Evolutionary conservation across 2,888 invertebrate genomes (phyloP).

Genomic region (Drosophila gaucha): DNA sequence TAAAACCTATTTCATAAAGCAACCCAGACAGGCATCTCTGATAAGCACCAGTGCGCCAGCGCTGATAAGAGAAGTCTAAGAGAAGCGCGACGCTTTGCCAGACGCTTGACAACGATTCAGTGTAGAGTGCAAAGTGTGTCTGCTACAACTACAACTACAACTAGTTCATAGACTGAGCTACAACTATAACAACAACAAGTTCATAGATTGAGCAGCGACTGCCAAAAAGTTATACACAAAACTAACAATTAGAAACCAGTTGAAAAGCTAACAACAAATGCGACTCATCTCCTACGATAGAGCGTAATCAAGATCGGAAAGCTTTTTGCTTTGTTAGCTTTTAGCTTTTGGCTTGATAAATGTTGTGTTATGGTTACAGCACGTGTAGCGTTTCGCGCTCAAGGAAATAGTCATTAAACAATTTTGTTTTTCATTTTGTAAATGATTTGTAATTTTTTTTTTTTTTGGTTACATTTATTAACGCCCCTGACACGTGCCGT

Average conservation of each 20-base stretch:
- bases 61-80: slow-evolving; percentile 30
- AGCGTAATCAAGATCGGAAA: slow-evolving; percentile 28
- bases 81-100: slow-evolving; percentile 41
- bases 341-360: slow-evolving; percentile 20
- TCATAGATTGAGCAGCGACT: not conserved
- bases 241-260: slow-evolving; percentile 31
- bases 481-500: slow-evolving; percentile 19
- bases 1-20: slow-evolving; percentile 27
- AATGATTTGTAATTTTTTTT: slow-evolving; percentile 20
- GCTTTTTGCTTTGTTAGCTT: slow-evolving; percentile 40
- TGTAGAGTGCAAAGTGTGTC: slow-evolving; percentile 6
- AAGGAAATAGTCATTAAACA: slow-evolving; percentile 29
- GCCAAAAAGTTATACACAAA: slow-evolving; percentile 4
- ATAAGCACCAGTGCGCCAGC: slow-evolving; percentile 17
- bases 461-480: slow-evolving; percentile 22
- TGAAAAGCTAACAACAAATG: slow-evolving; percentile 29
- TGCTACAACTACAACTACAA: slow-evolving; percentile 3
- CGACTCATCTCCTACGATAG: slow-evolving; percentile 28
- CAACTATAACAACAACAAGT: not conserved
- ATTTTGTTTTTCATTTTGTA: slow-evolving; percentile 1
- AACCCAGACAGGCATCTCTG: slow-evolving; percentile 45
- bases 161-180: not conserved
- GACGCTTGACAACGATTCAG: slow-evolving; percentile 30
- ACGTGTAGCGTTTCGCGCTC: slow-evolving; percentile 45
- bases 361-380: slow-evolving; percentile 10